phyloP scores from a whole-genome alignment of 1,140 invertebrate species.

The Drosophila kohkoa region DNA sequence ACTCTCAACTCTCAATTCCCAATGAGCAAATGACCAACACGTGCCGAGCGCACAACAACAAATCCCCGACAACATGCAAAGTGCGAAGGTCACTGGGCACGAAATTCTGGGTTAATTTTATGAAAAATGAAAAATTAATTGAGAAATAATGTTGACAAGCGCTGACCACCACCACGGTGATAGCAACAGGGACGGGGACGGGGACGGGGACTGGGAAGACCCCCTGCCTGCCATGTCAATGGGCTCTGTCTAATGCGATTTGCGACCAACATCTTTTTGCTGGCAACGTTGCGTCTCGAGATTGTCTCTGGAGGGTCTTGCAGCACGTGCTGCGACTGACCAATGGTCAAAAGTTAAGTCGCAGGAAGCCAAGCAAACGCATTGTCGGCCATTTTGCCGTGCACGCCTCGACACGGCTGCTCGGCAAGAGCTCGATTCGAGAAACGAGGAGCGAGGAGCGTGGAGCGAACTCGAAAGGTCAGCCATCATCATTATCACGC shows the following conservation, averaged over 20 bases:
- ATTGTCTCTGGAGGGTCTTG: slow-evolving; percentile 9
- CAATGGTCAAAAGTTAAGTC: slow-evolving; percentile 83
- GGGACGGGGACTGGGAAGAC: slow-evolving; percentile 29
- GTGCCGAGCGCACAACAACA: slow-evolving; percentile 48
- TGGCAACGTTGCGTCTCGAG: slow-evolving; percentile 27
- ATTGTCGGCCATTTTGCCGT: slow-evolving; percentile 67
- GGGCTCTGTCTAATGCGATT: slow-evolving; percentile 68
- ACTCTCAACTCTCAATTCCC: not conserved
- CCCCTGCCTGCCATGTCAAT: slow-evolving; percentile 79
- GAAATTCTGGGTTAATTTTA: slow-evolving; percentile 81
- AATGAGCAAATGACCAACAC: slow-evolving; percentile 50
- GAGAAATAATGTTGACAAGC: slow-evolving; percentile 83
- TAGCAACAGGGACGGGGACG: not conserved
- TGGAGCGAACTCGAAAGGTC: slow-evolving; percentile 59
- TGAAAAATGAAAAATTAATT: slow-evolving; percentile 84
- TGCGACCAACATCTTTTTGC: slow-evolving; percentile 36
- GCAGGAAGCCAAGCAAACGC: not conserved
- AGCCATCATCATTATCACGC: slow-evolving; percentile 84
- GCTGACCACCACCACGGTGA: slow-evolving; percentile 63
- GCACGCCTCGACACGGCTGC: slow-evolving; percentile 2
- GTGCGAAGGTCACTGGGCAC: slow-evolving; percentile 76
- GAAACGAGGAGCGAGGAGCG: too few relatives aligned
- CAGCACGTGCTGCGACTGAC: slow-evolving; percentile 63
- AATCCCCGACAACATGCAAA: slow-evolving; percentile 41
- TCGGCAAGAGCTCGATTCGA: not conserved